Conservation (phyloP, 2,888 invertebrate species). For the Andrena bucephala region DNA sequence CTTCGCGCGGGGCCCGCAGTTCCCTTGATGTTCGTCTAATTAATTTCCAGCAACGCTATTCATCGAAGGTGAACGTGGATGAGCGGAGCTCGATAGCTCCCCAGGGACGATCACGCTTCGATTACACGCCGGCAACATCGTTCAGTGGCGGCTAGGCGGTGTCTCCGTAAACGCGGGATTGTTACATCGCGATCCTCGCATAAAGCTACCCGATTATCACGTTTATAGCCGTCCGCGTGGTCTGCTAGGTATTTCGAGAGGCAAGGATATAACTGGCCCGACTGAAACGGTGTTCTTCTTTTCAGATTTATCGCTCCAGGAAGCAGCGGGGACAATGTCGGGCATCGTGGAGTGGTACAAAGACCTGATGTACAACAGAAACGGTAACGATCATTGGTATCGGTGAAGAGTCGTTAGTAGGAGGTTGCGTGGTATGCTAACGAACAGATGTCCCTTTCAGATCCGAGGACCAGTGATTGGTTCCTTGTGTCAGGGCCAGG, state of each 20-base stretch:
- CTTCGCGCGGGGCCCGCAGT: not conserved
- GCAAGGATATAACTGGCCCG: conserved; percentile 19
- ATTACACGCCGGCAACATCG: not conserved
- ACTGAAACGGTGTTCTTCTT: not conserved
- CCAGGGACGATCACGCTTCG: conserved; percentile 12
- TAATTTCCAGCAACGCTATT: not conserved
- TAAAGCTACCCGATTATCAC: conserved; percentile 1
- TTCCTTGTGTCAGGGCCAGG: conserved; percentile 90
- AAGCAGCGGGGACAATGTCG: conserved; percentile 72
- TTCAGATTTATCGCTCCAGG: conserved; percentile 9
- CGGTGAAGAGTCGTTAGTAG: not conserved
- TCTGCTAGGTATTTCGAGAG: not conserved
- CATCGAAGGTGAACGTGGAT: not conserved
- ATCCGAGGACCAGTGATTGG: conserved; percentile 90
- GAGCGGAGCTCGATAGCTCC: not conserved
- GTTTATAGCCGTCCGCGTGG: not conserved
- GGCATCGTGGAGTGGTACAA: conserved; percentile 79
- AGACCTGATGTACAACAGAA: conserved; percentile 78
- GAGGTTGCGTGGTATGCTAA: not conserved
- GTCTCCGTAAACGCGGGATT: conserved; percentile 2
- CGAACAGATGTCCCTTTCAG: conserved; percentile 82
- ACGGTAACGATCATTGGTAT: conserved; percentile 70
- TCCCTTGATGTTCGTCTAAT: not conserved
- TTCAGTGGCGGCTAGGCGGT: not conserved
- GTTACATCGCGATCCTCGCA: not conserved